Evolutionary conservation across 2,113 vertebrate species (phyloP), one percentile per base, ranked within the genome.

Genomic region (Elaphurus davidianus): DNA sequence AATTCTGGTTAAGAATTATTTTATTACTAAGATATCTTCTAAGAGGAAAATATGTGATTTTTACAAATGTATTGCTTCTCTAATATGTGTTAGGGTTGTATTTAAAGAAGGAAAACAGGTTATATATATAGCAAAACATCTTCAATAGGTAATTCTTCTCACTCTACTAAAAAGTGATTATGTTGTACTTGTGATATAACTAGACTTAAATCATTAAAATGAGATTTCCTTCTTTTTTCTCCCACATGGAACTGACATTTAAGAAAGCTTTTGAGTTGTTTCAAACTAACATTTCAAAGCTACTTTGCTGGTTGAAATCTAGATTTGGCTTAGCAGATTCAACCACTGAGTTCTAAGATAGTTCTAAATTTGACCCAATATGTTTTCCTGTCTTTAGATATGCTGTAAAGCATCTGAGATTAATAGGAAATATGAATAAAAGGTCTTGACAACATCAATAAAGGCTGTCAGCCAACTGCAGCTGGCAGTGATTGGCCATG

Each of bases 311-410:
- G 36, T 50, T 97, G 47, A 92, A 95, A 97, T 90, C 81, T 96
- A 91, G 95, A 90, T 90, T 67, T 95, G 64, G 47, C n/a, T 98
- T 96, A 85, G 36, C 81, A 88, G 30, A 57, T 88, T 96, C 84
- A 96, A 94, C 87, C 47, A 94, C 79, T 90, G 64, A 95, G 64
- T 94, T 98, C 86, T 96, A 98, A 97, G 91, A 97, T 11, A 95
- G 25, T 33, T 94, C 85, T 95, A 86, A 98, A 89, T 96, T 88
- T 97, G 96, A 97, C 59, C 87, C 82, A 83, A 4, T 82, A 95
- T 87, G 79, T 96, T 97, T 93, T 97, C n/a, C 52, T 96, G 6
- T 67, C 92, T 96, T 96, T 95, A 95, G 62, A 94, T 84, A 93
- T n/a, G 47, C 14, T 93, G 47, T 85, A 95, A 84, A 96, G 84